phyloP scores from a whole-genome alignment of 1,140 invertebrate genomes.

The Papilio polyxenes region DNA sequence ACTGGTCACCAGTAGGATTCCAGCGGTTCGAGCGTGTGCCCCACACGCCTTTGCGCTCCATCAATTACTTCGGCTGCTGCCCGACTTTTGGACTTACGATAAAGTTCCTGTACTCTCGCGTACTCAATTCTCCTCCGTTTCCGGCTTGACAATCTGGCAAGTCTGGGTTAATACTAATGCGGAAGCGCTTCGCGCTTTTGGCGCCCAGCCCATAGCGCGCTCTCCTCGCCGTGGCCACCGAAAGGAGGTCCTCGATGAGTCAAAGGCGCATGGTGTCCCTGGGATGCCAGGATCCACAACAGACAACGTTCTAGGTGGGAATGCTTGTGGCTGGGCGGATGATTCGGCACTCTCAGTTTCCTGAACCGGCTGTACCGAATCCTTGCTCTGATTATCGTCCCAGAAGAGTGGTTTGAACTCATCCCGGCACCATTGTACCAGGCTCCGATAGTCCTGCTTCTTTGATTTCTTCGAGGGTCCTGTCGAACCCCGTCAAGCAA shows the following conservation, averaged over 20 bases:
- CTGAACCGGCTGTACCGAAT: not conserved
- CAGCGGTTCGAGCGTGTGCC: conserved; percentile 45
- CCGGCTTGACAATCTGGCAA: not conserved
- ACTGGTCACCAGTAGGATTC: conserved; percentile 56
- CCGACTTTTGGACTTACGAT: too few relatives aligned
- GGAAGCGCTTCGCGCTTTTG: conserved; percentile 35
- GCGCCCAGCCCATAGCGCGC: too few relatives aligned
- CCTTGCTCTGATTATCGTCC: not conserved
- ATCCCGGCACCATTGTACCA: conserved; percentile 37
- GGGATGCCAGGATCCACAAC: conserved; percentile 31
- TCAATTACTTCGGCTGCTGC: too few relatives aligned
- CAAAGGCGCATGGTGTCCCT: not conserved
- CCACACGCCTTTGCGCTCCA: conserved; percentile 21
- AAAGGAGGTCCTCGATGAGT: conserved; percentile 35
- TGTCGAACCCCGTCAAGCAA: conserved; percentile 36
- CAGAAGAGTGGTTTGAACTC: not conserved
- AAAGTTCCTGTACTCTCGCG: too few relatives aligned
- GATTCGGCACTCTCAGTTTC: not conserved
- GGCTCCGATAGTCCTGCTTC: conserved; percentile 43
- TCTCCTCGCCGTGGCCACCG: conserved; percentile 25
- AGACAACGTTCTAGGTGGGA: not conserved
- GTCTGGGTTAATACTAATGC: not conserved
- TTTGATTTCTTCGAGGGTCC: conserved; percentile 45
- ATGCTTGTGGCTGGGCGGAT: not conserved
- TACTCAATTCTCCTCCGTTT: too few relatives aligned